phyloP scores from a whole-genome alignment of 2,797 vertebrate genomes.

The Parotocinclus haroldoi region DNA sequence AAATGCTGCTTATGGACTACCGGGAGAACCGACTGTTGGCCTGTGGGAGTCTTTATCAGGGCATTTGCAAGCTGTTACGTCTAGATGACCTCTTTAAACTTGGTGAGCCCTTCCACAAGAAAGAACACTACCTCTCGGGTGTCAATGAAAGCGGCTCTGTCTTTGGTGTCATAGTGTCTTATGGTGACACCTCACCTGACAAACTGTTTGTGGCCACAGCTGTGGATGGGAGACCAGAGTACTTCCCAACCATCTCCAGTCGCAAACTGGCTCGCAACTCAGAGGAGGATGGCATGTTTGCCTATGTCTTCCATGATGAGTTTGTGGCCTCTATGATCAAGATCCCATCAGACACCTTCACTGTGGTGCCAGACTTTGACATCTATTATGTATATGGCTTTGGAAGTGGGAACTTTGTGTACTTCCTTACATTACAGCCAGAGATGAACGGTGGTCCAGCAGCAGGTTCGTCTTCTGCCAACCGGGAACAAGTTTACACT shows the following conservation, averaged over 20 bases:
- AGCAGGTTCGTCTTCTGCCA: conserved; percentile 77
- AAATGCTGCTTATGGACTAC: conserved; percentile 98
- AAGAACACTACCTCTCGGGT: conserved; percentile 97
- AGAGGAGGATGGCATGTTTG: conserved; percentile 96
- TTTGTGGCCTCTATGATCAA: conserved; percentile 99
- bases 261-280: conserved; percentile 93
- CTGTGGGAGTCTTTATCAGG: conserved; percentile 95
- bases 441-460: conserved; percentile 92
- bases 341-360: conserved; percentile 97
- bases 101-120: conserved; percentile 96
- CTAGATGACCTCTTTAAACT: conserved; percentile 97
- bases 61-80: conserved; percentile 94
- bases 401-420: conserved; percentile 95
- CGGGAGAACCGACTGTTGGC: conserved; percentile 92
- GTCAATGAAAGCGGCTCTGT: conserved; percentile 96
- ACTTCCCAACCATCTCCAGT: conserved; percentile 98
- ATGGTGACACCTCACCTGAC: conserved; percentile 84
- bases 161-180: conserved; percentile 96
- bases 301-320: conserved; percentile 96
- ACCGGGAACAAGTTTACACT: conserved; percentile 94
- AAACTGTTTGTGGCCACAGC: conserved; percentile 96
- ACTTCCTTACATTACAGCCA: conserved; percentile 94
- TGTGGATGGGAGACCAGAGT: conserved; percentile 94
- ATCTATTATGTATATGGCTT: conserved; percentile 98
- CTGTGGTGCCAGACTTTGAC: conserved; percentile 95